phyloP scores from a whole-genome alignment of 2,797 vertebrate genomes.

The Neoniphon sammara region DNA sequence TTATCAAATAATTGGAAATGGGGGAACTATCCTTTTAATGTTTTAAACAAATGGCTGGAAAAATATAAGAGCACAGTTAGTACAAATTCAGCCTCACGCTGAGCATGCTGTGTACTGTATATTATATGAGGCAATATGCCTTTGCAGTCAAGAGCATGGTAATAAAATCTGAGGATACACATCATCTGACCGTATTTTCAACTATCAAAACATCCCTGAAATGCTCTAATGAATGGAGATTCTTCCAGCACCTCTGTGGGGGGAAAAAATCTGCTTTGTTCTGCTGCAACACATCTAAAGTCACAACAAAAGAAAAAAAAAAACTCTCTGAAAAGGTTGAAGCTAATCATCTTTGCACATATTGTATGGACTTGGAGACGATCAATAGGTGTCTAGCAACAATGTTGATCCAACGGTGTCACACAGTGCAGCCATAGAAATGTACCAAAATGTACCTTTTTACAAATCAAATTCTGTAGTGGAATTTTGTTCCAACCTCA shows the following conservation, averaged over 20 bases:
- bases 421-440: neutral
- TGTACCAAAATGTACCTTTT: neutral
- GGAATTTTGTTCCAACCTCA: neutral
- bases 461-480: neutral
- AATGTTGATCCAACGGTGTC: neutral
- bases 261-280: conserved; percentile 44
- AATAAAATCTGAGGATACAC: neutral
- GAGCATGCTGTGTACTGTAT: neutral
- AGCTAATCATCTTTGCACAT: conserved; percentile 50
- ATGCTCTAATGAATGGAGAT: conserved; percentile 12
- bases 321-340: conserved; percentile 33
- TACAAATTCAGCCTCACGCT: neutral
- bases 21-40: too few relatives aligned
- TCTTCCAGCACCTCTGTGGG: conserved; percentile 32
- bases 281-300: conserved; percentile 18
- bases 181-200: neutral
- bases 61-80: neutral
- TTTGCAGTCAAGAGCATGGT: too few relatives aligned
- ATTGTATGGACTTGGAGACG: conserved; percentile 48
- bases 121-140: neutral
- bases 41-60: neutral
- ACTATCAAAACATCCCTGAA: conserved; percentile 17
- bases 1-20: too few relatives aligned
- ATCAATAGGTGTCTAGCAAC: conserved; percentile 36
- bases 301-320: conserved; percentile 16